Conservation (phyloP, 2,888 invertebrate species). For the Dichetophora obliterata region DNA sequence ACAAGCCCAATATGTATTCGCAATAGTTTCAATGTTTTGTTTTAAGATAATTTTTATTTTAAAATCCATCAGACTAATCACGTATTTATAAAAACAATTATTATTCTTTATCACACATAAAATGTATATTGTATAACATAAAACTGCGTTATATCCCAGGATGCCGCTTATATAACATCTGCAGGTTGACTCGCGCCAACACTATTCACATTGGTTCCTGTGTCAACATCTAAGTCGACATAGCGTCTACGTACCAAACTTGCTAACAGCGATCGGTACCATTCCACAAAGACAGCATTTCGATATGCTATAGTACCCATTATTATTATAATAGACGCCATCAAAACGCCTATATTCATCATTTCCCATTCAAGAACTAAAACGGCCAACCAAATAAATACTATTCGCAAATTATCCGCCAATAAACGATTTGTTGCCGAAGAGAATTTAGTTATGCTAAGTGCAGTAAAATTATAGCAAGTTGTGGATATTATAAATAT, state of each 20-base stretch:
- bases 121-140: not conserved
- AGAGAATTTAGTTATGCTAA: slow-evolving; percentile 92
- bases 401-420: slow-evolving; percentile 87
- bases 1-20: too few relatives aligned
- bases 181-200: slow-evolving; percentile 59
- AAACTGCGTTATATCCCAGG: not conserved
- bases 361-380: slow-evolving; percentile 82
- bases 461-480: slow-evolving; percentile 92
- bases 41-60: slow-evolving; percentile 5
- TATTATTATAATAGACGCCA: slow-evolving; percentile 83
- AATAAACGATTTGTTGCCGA: slow-evolving; percentile 94
- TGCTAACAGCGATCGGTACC: slow-evolving; percentile 57
- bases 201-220: slow-evolving; percentile 37
- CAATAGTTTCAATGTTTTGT: too few relatives aligned
- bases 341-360: slow-evolving; percentile 82
- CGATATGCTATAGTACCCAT: slow-evolving; percentile 89
- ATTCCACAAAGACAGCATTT: slow-evolving; percentile 70
- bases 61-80: slow-evolving; percentile 31
- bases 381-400: slow-evolving; percentile 91
- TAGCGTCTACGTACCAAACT: slow-evolving; percentile 59
- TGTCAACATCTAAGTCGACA: slow-evolving; percentile 54
- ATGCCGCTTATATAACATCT: slow-evolving; percentile 57
- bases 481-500: slow-evolving; percentile 87
- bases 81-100: slow-evolving; percentile 3
- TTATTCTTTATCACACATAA: slow-evolving; percentile 9